Base-by-base conservation (phyloP, 2,113 vertebrate genomes). In the Pelecanoides urinatrix region DNA sequence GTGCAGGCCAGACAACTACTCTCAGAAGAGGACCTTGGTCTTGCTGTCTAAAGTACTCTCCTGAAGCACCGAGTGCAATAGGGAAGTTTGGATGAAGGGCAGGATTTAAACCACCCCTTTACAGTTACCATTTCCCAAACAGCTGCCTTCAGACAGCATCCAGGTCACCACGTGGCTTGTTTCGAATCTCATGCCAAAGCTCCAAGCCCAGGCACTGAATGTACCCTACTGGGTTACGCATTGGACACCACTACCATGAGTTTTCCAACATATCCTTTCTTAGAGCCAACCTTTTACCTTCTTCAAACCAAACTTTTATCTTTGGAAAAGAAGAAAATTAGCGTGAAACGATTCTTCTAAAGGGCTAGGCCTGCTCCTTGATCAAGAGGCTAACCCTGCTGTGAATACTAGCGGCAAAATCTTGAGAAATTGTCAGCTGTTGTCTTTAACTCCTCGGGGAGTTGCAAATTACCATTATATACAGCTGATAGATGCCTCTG, bases 401-500 rank as follows among this genome's bases (percentile, higher is more conserved):
- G 95, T 30, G 85, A 93, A 30, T 61, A 44, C 44, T 8, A 67
- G 67, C n/a, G 86, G 75, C 38, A 94, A 88, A 90, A 87, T 11
- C 61, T 52, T 50, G 59, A 95, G 68, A 83, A 92, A 92, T 66
- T 62, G 16, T 58, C 81, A 88, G 42, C 61, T 96, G 82, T 81
- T 94, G 89, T 72, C 58, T 94, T 80, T 30, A 87, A 23, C 74
- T 92, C 86, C 80, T 87, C 13, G 0, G 68, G 73, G 89, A 94
- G 36, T 3, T 85, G 50, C 76, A 95, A 95, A 97, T 89, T 87
- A n/a, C 88, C 76, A 81, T 94, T 77, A 65, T 3, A 50, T 65
- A 73, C n/a, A 88, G 73, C 8, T 81, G 68, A 94, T 49, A 91
- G 91, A 94, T 95, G 73, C n/a, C 91, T 97, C 92, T 70, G 83